Conservation (phyloP, 2,888 invertebrate genomes). For the Morpho helenor region DNA sequence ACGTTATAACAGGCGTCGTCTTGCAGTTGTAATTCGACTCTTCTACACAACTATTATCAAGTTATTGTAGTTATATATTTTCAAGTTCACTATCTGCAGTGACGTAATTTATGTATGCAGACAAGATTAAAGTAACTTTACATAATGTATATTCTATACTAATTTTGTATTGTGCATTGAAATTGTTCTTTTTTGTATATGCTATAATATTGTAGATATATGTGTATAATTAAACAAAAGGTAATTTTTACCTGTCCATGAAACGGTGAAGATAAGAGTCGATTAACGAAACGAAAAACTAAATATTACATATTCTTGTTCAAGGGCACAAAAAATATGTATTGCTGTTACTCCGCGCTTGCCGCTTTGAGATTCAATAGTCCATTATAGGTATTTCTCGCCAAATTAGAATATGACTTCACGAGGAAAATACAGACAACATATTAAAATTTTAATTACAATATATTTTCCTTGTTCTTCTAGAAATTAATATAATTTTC, state of each 20-base stretch:
- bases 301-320: conserved; percentile 1
- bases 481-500: too few relatives aligned
- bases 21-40: conserved; percentile 29
- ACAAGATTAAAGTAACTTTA: conserved; percentile 20
- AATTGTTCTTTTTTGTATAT: background rate
- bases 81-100: conserved; percentile 26
- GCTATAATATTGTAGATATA: background rate
- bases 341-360: background rate
- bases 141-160: conserved; percentile 5
- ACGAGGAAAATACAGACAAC: background rate
- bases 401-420: conserved; percentile 1
- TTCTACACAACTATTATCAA: conserved; percentile 16
- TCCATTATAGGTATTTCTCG: background rate
- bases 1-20: conserved; percentile 28
- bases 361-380: background rate
- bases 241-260: background rate
- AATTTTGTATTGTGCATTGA: background rate
- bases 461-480: too few relatives aligned
- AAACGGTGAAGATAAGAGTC: background rate
- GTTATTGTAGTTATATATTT: conserved; percentile 14
- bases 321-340: conserved; percentile 24
- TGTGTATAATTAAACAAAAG: background rate
- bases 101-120: conserved; percentile 28
- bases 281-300: conserved; percentile 15
- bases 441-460: background rate